A percentile compares a stretch with the other conserved stretches of the same genome.
phyloP scores from a whole-genome alignment of 2,888 invertebrate species.

The Xestia ashworthii region DNA sequence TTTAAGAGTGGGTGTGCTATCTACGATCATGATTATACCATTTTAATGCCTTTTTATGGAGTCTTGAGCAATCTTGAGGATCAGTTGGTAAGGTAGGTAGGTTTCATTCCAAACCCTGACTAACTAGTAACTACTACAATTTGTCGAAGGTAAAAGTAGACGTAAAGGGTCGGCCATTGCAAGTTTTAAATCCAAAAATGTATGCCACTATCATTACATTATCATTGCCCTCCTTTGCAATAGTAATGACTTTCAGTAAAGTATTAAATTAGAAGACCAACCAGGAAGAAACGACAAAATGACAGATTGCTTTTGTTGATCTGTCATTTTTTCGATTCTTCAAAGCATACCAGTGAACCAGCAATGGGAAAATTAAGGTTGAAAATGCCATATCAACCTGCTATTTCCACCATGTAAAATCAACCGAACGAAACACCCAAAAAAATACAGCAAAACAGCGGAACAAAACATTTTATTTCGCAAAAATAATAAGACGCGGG shows the following conservation, averaged over 20 bases:
- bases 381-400: neutral
- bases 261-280: neutral
- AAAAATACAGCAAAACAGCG: conserved; percentile 32
- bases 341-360: too few species aligned
- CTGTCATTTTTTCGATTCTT: too few species aligned
- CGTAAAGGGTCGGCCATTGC: too few species aligned
- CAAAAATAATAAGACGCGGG: conserved; percentile 71
- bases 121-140: neutral
- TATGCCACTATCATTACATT: too few species aligned
- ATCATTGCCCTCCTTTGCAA: neutral
- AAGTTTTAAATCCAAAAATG: too few species aligned
- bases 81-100: neutral
- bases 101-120: neutral
- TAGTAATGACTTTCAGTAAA: neutral
- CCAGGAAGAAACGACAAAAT: too few species aligned
- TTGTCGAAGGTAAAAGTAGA: conserved; percentile 15
- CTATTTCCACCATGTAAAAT: neutral
- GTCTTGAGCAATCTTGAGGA: conserved; percentile 22
- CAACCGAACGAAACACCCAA: neutral
- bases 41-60: conserved; percentile 33
- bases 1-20: conserved; percentile 40
- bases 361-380: too few species aligned
- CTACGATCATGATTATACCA: conserved; percentile 29
- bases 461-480: conserved; percentile 73
- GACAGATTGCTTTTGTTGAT: too few species aligned